Evolutionary conservation across 2,888 invertebrate genomes (phyloP), one percentile per base, ranked within the genome.

Genomic region (Netelia inedita): DNA sequence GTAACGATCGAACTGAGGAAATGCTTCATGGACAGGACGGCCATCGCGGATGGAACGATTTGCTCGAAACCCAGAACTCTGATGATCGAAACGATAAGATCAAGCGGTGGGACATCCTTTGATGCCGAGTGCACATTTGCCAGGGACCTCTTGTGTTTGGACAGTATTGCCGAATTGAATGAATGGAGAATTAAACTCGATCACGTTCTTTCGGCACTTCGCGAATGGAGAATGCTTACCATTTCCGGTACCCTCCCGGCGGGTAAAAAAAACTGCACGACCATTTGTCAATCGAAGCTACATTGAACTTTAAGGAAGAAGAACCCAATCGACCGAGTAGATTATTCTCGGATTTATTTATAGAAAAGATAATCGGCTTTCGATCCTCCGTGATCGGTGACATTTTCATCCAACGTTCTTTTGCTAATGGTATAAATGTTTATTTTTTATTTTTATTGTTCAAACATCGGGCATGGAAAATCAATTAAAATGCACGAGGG

Each of bases 21-120:
- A 68, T 94, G 94, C 78, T 88, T 90, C 23, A 89, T 92, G 2
- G 75, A 85, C 0, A 88, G 88, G 1, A 90, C 95, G 61, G 87
- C 89, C 23, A 87, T 89, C 9, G 94, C 93, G 0, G 92, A 94
- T 9, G 91, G 94, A n/a, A 93, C 94, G 61, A 72, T 94, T 1
- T 95, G 95, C 83, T 94, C 95, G 0, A 94, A 94, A 61, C 94
- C 94, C 1, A 93, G 94, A 68, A 94, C 94, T 1, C 93, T 95
- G 83, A 87, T 92, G 21, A 84, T 95, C 19, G 93, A 93, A 69
- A 92, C 91, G 57, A 89, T 35, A 46, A 87, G 87, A 14, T 65
- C 72, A 61, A 89, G 82, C 86, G 88, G 43, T 61, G 59, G 14
- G 8, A 66, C 23, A 23, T 19, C 50, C 6, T 74, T 9, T 65